Evolutionary conservation across 2,113 vertebrate genomes (phyloP).

Genomic region (Thamnophis sirtalis): DNA sequence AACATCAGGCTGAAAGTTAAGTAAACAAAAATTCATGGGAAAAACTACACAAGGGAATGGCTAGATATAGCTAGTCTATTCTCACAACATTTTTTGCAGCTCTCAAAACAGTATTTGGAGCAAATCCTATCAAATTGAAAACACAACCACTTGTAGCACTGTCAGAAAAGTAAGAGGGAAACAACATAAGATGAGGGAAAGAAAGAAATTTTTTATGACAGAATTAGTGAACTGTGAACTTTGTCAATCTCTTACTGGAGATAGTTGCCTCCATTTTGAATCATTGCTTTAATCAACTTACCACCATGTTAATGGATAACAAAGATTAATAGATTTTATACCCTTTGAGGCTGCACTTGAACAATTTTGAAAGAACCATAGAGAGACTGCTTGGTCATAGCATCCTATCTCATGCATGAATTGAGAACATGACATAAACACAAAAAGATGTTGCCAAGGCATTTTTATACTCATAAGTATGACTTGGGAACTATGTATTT

Average conservation of each 20-base stretch:
- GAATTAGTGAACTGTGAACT: conserved; percentile 41
- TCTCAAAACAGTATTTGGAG: conserved; percentile 36
- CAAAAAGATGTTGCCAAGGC: background rate
- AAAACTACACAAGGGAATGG: conserved; percentile 36
- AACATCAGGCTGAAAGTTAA: conserved; percentile 59
- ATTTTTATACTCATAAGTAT: background rate
- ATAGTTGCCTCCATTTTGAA: background rate
- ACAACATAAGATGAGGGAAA: background rate
- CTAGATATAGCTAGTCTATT: conserved; percentile 26
- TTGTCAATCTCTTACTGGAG: background rate
- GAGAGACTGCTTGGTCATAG: background rate
- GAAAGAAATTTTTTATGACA: conserved; percentile 44
- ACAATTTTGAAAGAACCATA: background rate
- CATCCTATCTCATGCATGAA: background rate
- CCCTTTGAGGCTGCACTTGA: background rate
- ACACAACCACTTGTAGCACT: conserved; percentile 28
- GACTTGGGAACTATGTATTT: background rate
- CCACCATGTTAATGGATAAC: background rate
- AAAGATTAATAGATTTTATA: background rate
- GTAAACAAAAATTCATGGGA: conserved; percentile 55
- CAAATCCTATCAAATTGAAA: conserved; percentile 45
- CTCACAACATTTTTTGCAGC: conserved; percentile 33
- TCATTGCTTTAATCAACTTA: background rate
- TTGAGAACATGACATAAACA: background rate
- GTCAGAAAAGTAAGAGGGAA: background rate